Base-by-base conservation (phyloP, 2,888 invertebrate species). In the Spisula solida region DNA sequence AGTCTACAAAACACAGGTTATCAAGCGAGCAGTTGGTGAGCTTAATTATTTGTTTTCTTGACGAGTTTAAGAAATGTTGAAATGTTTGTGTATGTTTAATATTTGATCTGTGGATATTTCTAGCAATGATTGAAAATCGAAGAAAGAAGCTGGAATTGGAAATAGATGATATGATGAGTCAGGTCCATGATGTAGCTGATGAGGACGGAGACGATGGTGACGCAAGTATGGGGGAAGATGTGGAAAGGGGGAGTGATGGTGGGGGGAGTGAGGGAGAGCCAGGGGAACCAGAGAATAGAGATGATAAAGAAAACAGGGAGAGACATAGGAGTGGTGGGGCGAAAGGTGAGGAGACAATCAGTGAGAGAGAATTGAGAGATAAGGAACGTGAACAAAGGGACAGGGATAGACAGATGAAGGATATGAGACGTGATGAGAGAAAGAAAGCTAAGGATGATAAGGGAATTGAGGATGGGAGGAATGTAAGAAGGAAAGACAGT, bases 91-190 rank as follows among this genome's bases (percentile, higher is more conserved):
- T 41, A 5, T 41, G 41, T 41, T 51, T 16, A 51, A 8, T 16
- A 51, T 51, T 47, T 47, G 47, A 47, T 47, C 47, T 8, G 12
- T 47, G 47, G 5, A 47, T 47, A 51, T 51, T n/a, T n/a, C n/a
- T n/a, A 95, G 96, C 93, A 79, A 94, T 95, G 94, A 94, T 96
- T 16, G 92, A 91, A 31, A 93, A 94, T 25, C 92, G 95, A 66
- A 88, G 93, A 29, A 93, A 93, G 85, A 93, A 94, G 90, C 89
- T 96, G 81, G 95, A 95, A 80, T 92, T 93, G 29, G 95, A 95
- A 66, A 95, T 95, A 29, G 93, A 93, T 56, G 94, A 94, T 66
- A 88, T 95, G 82, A 95, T 95, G 95, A 92, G 90, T 29, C 93
- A 93, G 25, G 93, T 93, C 41, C 88, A 87, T 18, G 89, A 88